These are phyloP conservation scores for Musca vetustissima DNA, from an alignment of 1,140 invertebrate genomes.

Conservation along the genomic window DNA sequence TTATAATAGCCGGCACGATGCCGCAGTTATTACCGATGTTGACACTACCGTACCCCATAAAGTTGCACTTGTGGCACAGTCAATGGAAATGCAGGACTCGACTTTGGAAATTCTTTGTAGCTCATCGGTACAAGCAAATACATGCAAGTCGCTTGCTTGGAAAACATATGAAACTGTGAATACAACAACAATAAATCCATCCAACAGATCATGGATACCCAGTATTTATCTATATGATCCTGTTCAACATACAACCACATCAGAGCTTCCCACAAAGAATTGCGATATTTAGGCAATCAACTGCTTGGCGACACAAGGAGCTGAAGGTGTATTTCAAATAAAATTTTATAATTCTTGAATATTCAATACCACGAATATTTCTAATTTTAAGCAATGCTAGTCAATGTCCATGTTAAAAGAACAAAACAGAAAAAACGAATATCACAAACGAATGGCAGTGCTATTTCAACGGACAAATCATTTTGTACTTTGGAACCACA, in stretches of 20 bases:
- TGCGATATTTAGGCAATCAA: not conserved
- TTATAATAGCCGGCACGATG: constrained; percentile 39
- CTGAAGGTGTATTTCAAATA: not conserved
- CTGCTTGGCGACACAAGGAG: too few relatives aligned
- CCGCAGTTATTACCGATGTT: constrained; percentile 46
- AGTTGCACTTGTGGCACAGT: constrained; percentile 39
- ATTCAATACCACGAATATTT: not conserved
- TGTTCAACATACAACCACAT: not conserved
- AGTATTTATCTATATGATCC: constrained; percentile 44
- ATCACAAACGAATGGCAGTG: not conserved
- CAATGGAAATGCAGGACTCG: constrained; percentile 37
- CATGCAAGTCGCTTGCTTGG: not conserved
- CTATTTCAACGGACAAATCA: not conserved
- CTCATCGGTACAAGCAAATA: not conserved
- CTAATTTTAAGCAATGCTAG: constrained; percentile 18
- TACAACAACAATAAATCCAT: not conserved
- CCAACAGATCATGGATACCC: constrained; percentile 35
- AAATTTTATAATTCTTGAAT: constrained; percentile 3
- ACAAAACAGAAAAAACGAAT: not conserved
- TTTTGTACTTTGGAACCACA: too few relatives aligned
- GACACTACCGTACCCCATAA: constrained; percentile 41
- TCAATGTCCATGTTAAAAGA: constrained; percentile 15
- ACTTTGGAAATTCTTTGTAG: constrained; percentile 2
- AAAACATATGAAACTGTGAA: not conserved
- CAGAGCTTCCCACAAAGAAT: not conserved